Evolutionary conservation across 2,888 invertebrate genomes (phyloP).

Genomic region (Merodon equestris): DNA sequence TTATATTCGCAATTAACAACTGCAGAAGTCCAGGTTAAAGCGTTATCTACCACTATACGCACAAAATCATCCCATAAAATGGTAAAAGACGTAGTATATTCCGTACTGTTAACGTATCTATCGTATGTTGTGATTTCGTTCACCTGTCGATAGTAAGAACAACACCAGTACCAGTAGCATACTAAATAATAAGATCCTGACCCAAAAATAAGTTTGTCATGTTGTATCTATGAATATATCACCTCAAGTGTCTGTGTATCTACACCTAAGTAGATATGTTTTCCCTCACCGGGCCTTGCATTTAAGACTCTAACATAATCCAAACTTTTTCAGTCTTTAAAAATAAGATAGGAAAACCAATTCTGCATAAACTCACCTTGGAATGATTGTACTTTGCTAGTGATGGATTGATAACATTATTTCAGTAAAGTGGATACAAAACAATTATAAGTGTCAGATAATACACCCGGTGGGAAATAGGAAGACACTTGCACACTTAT

Average conservation of each 20-base stretch:
- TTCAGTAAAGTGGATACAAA: neutral
- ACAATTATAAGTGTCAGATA: slow-evolving; percentile 8
- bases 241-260: slow-evolving; percentile 24
- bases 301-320: slow-evolving; percentile 32
- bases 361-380: slow-evolving; percentile 47
- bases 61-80: slow-evolving; percentile 55
- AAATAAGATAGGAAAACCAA: neutral
- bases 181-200: slow-evolving; percentile 55
- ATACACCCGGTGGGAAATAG: slow-evolving; percentile 56
- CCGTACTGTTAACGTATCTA: neutral
- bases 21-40: slow-evolving; percentile 49
- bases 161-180: slow-evolving; percentile 32
- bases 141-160: slow-evolving; percentile 17
- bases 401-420: slow-evolving; percentile 28
- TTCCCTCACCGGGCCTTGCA: slow-evolving; percentile 15
- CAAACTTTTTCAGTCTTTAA: neutral
- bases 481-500: slow-evolving; percentile 54
- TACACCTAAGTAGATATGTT: slow-evolving; percentile 51
- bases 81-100: slow-evolving; percentile 45
- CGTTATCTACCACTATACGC: slow-evolving; percentile 62
- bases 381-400: slow-evolving; percentile 48
- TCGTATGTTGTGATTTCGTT: neutral
- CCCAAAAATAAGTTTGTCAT: slow-evolving; percentile 42
- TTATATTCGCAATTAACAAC: too few relatives aligned
- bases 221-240: slow-evolving; percentile 8